Evolutionary conservation across 2,888 invertebrate genomes (phyloP).

Genomic region (Hypercompe scribonia): DNA sequence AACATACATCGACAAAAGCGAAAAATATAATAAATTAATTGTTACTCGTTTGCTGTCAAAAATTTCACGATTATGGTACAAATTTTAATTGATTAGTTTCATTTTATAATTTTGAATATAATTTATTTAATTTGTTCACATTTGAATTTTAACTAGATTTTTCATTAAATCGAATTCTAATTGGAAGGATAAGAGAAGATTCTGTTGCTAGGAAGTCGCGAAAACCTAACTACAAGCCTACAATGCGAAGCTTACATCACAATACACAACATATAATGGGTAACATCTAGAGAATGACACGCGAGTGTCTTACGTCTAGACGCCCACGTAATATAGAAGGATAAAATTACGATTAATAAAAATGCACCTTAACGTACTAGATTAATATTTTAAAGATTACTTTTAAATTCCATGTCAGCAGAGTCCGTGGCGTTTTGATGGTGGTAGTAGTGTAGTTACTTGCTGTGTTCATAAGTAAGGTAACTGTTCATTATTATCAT

Average conservation of each 20-base stretch:
- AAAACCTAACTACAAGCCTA: conserved; percentile 84
- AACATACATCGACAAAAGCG: conserved; percentile 72
- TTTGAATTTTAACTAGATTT: conserved; percentile 67
- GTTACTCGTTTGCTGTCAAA: conserved; percentile 51
- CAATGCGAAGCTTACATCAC: conserved; percentile 80
- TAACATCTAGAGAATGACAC: conserved; percentile 82
- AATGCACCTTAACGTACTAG: conserved; percentile 81
- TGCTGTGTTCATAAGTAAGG: conserved; percentile 50
- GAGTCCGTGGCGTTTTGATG: conserved; percentile 49
- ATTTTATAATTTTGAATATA: conserved; percentile 53
- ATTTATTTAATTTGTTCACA: conserved; percentile 71
- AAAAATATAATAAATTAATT: conserved; percentile 65
- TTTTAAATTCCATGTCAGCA: conserved; percentile 60
- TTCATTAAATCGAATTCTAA: conserved; percentile 74
- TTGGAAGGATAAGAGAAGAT: conserved; percentile 83
- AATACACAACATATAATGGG: conserved; percentile 80
- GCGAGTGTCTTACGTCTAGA: conserved; percentile 76
- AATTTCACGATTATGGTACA: conserved; percentile 49
- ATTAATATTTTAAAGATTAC: conserved; percentile 73
- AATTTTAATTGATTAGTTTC: conserved; percentile 50
- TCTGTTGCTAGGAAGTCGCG: conserved; percentile 83
- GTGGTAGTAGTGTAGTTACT: conserved; percentile 31
- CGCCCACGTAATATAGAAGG: conserved; percentile 79
- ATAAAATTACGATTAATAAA: conserved; percentile 82
- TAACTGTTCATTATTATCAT: conserved; percentile 63